Base-by-base conservation (phyloP, 2,888 invertebrate species). In the Phaedon cochleariae region DNA sequence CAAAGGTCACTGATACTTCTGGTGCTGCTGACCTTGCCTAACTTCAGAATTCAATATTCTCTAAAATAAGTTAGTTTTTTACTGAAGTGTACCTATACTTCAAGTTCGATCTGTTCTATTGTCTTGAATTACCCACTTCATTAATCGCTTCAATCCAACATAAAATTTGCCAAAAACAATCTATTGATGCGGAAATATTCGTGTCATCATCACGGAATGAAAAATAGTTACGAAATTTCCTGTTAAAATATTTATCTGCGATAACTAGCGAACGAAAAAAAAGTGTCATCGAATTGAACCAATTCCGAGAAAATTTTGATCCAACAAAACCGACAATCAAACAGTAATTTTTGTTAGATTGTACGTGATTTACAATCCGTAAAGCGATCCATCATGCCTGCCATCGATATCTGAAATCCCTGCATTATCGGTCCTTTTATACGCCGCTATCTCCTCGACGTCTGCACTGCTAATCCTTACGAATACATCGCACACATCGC, bases 341-440 rank as follows among this genome's bases (percentile, higher is more conserved):
- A 79, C 76, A 78, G 77, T 79, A 79, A 76, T 77, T 77, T 79
- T 76, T 79, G 80, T 80, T 81, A 82, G 82, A 82, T 83, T 83
- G 81, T 81, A 81, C 81, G 83, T 83, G 83, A 83, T 83, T 83
- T 83, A 83, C 83, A 83, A 83, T 83, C 83, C 82, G 82, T 82
- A 81, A 77, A 77, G 79, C 76, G 81, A 83, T 83, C 82, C 80
- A 83, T 83, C 83, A 83, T 79, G 73, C 77, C 41, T 81, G 82
- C 80, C 81, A 82, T 81, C 82, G 83, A 82, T 83, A 83, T 79
- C 83, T 78, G 80, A 81, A 83, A 83, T 83, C 82, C 82, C 82
- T 81, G 83, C 82, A 79, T 82, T 82, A 81, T 80, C 80, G 74
- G 76, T 70, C 74, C 81, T 82, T 82, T 82, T 79, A 82, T 81